Percentiles rank a stretch among this genome's conserved stretches.
Conservation (phyloP, 2,888 invertebrate species). For the Pollenia amentaria region DNA sequence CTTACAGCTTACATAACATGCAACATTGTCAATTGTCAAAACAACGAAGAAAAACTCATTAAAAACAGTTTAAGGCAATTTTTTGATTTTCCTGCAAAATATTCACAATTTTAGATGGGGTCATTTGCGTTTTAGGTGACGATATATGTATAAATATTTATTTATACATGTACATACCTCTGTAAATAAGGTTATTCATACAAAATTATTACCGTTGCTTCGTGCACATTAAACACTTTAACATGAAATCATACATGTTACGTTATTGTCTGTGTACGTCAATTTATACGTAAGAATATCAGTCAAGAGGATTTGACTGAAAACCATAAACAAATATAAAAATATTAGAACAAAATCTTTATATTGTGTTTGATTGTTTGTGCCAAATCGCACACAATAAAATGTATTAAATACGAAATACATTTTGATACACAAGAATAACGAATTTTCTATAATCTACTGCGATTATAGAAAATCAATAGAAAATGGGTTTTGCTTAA, state of each 20-base stretch:
- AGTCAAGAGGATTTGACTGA: constrained; percentile 38
- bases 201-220: neutral
- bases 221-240: neutral
- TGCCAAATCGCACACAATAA: neutral
- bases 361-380: constrained; percentile 4
- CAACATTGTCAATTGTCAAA: too few species aligned
- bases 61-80: too few species aligned
- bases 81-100: too few species aligned
- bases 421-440: constrained; percentile 21
- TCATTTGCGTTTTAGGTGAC: too few species aligned
- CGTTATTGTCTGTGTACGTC: neutral
- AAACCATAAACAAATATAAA: constrained; percentile 19
- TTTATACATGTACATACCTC: neutral
- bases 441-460: neutral
- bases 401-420: neutral
- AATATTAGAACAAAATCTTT: constrained; percentile 12
- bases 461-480: constrained; percentile 49
- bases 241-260: neutral
- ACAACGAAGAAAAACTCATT: too few species aligned
- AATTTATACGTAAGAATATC: constrained; percentile 6
- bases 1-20: too few species aligned
- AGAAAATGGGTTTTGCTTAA: too few species aligned
- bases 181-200: neutral
- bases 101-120: too few species aligned
- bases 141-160: neutral